Base-by-base conservation (phyloP, 2,888 invertebrate genomes). In the Meliscaeva auricollis region DNA sequence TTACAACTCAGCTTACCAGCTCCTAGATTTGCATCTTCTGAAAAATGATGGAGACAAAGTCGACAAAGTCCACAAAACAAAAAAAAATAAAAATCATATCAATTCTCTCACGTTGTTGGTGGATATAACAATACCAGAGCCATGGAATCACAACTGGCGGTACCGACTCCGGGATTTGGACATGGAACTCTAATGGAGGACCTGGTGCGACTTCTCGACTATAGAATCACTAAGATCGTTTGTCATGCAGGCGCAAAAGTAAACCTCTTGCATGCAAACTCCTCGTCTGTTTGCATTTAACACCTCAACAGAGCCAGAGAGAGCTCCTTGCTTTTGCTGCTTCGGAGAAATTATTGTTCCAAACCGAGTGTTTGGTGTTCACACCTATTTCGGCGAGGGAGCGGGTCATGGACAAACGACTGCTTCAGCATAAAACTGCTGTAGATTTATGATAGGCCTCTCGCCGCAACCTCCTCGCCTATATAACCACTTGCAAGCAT, bases 61-160 rank as follows among this genome's bases (percentile, higher is more conserved):
- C 32, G 17, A 69, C 44, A 48, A 9, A 9, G 8, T 4, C 2
- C 2, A 11, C 2, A 38, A 38, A 38, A 38, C 1, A 38, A 38
- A 38, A 38, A 70, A 56, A 32, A 35, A 50, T 22, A 73, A 48
- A 15, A 35, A 56, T 56, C 64, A 58, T 83, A 83, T 79, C 83
- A 83, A 84, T 84, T 84, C 79, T 84, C 84, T 79, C 83, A 76
- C 84, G 84, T 84, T 79, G 58, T 38, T 58, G 58, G 44, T 11
- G 79, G 84, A 79, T 76, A 26, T 26, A 75, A 84, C 83, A 84
- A 84, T 84, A 72, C 58, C 17, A 70, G 22, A 70, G 54, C 32
- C 52, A 20, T 41, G 41, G 32, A 32, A 54, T 64, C 11, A 30
- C 17, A 26, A 22, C n/a, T n/a, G n/a, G n/a, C n/a, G n/a, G 7